Conservation (phyloP, 2,797 vertebrate species). For the Acomys russatus region DNA sequence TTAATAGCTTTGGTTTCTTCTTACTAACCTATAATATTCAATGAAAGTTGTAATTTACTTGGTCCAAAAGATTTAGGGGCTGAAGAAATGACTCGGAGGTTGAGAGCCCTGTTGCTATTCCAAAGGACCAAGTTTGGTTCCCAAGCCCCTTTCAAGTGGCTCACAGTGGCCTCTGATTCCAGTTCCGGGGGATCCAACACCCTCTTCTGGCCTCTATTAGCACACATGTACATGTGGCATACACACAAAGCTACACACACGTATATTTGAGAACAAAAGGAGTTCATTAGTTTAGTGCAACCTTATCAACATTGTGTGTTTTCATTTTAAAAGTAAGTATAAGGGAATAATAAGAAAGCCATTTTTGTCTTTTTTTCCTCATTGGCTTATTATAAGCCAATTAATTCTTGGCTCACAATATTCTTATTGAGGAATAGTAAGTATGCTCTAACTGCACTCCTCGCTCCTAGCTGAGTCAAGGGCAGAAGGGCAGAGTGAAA, state of each 20-base stretch:
- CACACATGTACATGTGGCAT: background rate
- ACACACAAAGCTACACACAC: no score
- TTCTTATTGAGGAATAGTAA: background rate
- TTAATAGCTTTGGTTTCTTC: conserved; percentile 55
- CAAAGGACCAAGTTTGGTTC: background rate
- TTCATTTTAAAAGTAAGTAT: conserved; percentile 28
- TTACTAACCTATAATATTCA: conserved; percentile 15
- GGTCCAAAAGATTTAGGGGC: background rate
- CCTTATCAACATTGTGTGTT: background rate
- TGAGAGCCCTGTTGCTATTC: background rate
- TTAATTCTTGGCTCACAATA: background rate
- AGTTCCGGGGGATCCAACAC: no score
- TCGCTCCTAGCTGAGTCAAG: background rate
- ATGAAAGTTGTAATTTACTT: conserved; percentile 6
- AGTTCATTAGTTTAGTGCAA: conserved; percentile 1
- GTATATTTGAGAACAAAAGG: no score
- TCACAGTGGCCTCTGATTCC: background rate
- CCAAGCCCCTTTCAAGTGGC: no score
- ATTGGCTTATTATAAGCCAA: background rate
- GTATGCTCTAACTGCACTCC: background rate
- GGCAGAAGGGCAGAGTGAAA: background rate
- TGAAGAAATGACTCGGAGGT: background rate
- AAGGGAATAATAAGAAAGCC: background rate
- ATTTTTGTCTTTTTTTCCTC: background rate
- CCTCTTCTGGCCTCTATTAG: background rate